A percentile compares a stretch with the other conserved stretches of the same genome.
Conservation (phyloP, 1,140 invertebrate species). For the Platyscapa corneri region DNA sequence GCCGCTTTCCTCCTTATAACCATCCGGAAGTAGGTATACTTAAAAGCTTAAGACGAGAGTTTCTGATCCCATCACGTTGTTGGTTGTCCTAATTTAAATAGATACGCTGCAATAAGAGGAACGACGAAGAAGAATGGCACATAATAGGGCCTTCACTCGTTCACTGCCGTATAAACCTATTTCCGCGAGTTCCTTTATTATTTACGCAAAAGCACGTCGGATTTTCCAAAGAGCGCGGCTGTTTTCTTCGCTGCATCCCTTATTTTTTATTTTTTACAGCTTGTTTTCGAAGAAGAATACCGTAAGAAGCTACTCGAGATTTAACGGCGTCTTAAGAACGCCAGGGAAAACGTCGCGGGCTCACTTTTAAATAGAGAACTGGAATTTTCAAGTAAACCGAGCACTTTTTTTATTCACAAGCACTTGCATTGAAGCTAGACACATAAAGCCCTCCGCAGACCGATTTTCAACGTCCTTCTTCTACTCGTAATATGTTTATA, state of each 20-base stretch:
- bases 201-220: slow-evolving; percentile 3
- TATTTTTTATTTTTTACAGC: background rate
- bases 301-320: background rate
- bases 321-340: slow-evolving; percentile 21
- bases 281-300: slow-evolving; percentile 8
- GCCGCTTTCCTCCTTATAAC: slow-evolving; percentile 7
- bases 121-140: background rate
- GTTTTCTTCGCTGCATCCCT: background rate
- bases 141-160: background rate
- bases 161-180: background rate
- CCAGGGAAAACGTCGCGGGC: background rate
- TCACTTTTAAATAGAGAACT: slow-evolving; percentile 23
- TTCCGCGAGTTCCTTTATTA: slow-evolving; percentile 2
- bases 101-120: slow-evolving; percentile 33
- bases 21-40: slow-evolving; percentile 40
- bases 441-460: background rate
- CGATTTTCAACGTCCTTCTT: background rate
- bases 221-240: slow-evolving; percentile 5
- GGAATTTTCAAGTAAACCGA: background rate
- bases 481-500: background rate
- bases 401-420: slow-evolving; percentile 28
- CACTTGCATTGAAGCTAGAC: background rate
- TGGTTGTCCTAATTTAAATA: slow-evolving; percentile 40
- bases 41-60: slow-evolving; percentile 49
- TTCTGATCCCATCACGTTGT: slow-evolving; percentile 29